These are phyloP conservation scores for Pseudorhombus dupliciocellatus DNA, from an alignment of 2,113 vertebrate species.

Conservation along the genomic window DNA sequence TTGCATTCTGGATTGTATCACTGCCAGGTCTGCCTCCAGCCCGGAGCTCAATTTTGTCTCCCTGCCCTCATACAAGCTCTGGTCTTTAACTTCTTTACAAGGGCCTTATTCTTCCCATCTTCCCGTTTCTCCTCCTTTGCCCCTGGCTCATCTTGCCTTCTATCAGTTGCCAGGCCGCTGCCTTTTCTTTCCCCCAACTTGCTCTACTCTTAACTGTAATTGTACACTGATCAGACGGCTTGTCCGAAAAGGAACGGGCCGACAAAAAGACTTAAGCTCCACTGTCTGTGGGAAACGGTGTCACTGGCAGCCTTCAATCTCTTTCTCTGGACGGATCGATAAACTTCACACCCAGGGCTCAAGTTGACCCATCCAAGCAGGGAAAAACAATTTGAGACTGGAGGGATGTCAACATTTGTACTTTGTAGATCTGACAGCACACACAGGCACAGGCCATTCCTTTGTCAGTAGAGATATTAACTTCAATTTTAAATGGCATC, in stretches of 20 bases:
- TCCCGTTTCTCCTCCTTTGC: background rate
- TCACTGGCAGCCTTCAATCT: constrained; percentile 51
- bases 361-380: constrained; percentile 33
- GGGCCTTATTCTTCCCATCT: background rate
- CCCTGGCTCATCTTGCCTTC: background rate
- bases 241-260: constrained; percentile 26
- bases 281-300: constrained; percentile 28
- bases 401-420: constrained; percentile 18
- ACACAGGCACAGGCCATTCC: background rate
- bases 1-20: constrained; percentile 26
- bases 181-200: constrained; percentile 1
- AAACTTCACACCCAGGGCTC: constrained; percentile 27
- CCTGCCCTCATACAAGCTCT: background rate
- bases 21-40: constrained; percentile 6
- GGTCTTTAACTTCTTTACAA: background rate
- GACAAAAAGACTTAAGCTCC: constrained; percentile 25
- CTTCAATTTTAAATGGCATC: background rate
- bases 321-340: constrained; percentile 49
- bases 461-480: background rate
- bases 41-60: constrained; percentile 7
- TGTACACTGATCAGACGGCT: constrained; percentile 30
- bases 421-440: constrained; percentile 20
- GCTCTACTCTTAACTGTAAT: constrained; percentile 29
- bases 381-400: constrained; percentile 26
- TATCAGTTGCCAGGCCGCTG: background rate